Evolutionary conservation across 1,140 invertebrate species (phyloP).

Genomic region (Scaptodrosophila lebanonensis): DNA sequence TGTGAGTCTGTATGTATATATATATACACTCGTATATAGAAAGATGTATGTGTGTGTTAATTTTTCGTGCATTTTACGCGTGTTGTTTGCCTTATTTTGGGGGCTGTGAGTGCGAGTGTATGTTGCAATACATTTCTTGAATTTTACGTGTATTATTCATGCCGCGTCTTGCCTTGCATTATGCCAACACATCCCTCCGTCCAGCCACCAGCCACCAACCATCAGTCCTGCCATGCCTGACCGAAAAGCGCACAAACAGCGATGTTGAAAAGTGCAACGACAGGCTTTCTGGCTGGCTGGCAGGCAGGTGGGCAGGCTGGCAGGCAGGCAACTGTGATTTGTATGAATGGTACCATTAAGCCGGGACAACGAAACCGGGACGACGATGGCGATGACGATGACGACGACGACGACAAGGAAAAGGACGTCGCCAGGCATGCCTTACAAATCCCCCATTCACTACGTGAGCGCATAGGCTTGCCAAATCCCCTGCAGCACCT

Average conservation of each 20-base stretch:
- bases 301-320: slow-evolving; percentile 38
- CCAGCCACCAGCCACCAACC: too few species aligned
- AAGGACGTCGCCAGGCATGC: slow-evolving; percentile 4
- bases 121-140: slow-evolving; percentile 42
- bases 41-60: slow-evolving; percentile 17
- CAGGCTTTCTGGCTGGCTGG: slow-evolving; percentile 41
- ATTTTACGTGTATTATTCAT: slow-evolving; percentile 61
- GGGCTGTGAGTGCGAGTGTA: slow-evolving; percentile 4
- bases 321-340: slow-evolving; percentile 51
- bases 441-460: slow-evolving; percentile 25
- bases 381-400: background rate
- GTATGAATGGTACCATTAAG: slow-evolving; percentile 63
- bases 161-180: slow-evolving; percentile 2
- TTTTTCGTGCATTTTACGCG: slow-evolving; percentile 52
- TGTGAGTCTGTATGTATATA: slow-evolving; percentile 16
- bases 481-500: slow-evolving; percentile 8
- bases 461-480: slow-evolving; percentile 13
- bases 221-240: too few species aligned
- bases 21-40: too few species aligned
- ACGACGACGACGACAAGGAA: slow-evolving; percentile 25
- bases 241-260: slow-evolving; percentile 23
- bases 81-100: slow-evolving; percentile 25
- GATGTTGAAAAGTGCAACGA: slow-evolving; percentile 55
- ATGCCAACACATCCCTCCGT: background rate
- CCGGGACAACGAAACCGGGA: background rate